A percentile compares a stretch with the other conserved stretches of the same genome.
phyloP scores from a whole-genome alignment of 2,888 invertebrate species.

The Tetragonula carbonaria region DNA sequence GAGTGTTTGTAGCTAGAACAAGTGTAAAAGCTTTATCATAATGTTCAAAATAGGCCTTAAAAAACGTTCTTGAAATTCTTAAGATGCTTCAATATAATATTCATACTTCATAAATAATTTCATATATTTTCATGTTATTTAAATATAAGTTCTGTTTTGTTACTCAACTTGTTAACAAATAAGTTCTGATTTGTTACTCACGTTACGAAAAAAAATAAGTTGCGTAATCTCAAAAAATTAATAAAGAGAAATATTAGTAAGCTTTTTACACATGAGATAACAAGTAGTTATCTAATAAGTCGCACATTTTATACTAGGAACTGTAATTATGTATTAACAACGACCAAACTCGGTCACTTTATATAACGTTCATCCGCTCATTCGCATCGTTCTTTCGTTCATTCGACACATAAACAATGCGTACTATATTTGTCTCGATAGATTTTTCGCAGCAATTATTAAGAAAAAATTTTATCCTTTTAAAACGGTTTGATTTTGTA shows the following conservation, averaged over 20 bases:
- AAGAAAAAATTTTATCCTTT: slow-evolving; percentile 32
- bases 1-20: slow-evolving; percentile 25
- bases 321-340: slow-evolving; percentile 27
- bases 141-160: slow-evolving; percentile 24
- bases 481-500: slow-evolving; percentile 61
- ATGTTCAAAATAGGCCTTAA: slow-evolving; percentile 12
- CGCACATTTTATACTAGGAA: slow-evolving; percentile 55
- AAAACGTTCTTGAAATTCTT: slow-evolving; percentile 28
- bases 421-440: slow-evolving; percentile 52
- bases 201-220: not conserved
- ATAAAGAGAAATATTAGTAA: slow-evolving; percentile 34
- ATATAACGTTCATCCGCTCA: slow-evolving; percentile 24
- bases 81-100: slow-evolving; percentile 17
- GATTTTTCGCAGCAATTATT: slow-evolving; percentile 40
- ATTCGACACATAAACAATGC: slow-evolving; percentile 45
- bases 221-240: slow-evolving; percentile 21
- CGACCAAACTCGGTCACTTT: slow-evolving; percentile 27
- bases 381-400: slow-evolving; percentile 37
- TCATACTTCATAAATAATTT: slow-evolving; percentile 1
- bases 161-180: not conserved
- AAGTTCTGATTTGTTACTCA: slow-evolving; percentile 12
- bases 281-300: slow-evolving; percentile 37
- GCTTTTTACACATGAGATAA: slow-evolving; percentile 24
- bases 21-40: slow-evolving; percentile 8
- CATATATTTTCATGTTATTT: not conserved